A percentile compares a stretch with the other conserved stretches of the same genome.
Evolutionary conservation across 2,797 vertebrate species (phyloP).

Genomic region (Phyllotis vaccarum): DNA sequence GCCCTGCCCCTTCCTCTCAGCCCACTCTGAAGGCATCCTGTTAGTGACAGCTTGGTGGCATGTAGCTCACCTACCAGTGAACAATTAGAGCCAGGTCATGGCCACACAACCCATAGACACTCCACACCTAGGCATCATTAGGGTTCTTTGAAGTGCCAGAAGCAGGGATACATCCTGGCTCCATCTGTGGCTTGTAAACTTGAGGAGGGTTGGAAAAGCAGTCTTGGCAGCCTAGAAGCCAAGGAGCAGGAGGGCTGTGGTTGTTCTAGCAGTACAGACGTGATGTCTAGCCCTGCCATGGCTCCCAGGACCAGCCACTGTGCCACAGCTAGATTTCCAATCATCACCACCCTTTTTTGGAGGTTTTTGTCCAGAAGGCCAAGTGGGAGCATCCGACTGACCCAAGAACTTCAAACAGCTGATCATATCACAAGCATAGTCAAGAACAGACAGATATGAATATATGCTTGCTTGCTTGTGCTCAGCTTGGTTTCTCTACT

Average conservation of each 20-base stretch:
- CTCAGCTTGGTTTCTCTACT: not conserved
- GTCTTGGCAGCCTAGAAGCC: not conserved
- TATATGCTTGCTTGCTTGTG: not conserved
- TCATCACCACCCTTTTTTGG: too few relatives aligned
- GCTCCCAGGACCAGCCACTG: not conserved
- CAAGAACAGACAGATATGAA: not conserved
- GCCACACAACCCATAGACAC: not conserved
- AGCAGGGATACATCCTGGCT: not conserved
- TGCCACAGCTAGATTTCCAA: accelerated
- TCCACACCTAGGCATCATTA: not conserved
- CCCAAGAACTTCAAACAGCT: not conserved
- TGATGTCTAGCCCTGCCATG: accelerated
- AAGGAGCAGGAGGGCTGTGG: not conserved
- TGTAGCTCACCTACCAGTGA: not conserved
- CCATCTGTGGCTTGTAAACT: not conserved
- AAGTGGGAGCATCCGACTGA: not conserved
- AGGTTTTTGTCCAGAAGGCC: accelerated
- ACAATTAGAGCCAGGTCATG: not conserved
- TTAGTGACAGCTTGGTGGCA: not conserved
- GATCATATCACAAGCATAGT: not conserved
- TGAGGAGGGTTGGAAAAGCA: not conserved
- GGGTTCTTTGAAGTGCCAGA: not conserved
- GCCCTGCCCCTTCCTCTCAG: not conserved
- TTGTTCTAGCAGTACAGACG: not conserved
- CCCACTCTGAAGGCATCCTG: not conserved